phyloP scores from a whole-genome alignment of 2,113 vertebrate species.

The Kobus ellipsiprymnus region DNA sequence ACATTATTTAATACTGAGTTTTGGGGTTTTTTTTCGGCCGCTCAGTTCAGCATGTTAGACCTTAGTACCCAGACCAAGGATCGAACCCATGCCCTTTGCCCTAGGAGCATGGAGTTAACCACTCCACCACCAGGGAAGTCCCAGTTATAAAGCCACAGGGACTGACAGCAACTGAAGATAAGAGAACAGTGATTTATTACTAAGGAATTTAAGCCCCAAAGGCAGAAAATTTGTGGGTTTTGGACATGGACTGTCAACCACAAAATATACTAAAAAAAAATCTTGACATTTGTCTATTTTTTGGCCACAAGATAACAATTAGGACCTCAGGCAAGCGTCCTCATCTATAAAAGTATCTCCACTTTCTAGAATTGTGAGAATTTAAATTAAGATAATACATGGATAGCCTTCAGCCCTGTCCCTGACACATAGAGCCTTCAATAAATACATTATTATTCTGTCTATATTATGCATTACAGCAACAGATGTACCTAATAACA shows the following conservation, averaged over 20 bases:
- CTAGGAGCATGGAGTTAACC: not conserved
- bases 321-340: not conserved
- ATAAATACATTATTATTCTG: not conserved
- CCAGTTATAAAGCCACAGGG: not conserved
- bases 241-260: not conserved
- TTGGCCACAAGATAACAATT: not conserved
- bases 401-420: not conserved
- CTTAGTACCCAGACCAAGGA: not conserved
- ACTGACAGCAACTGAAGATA: not conserved
- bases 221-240: not conserved
- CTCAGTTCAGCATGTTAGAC: not conserved
- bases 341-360: not conserved
- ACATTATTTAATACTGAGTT: not conserved
- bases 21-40: not conserved
- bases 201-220: not conserved
- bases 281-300: not conserved
- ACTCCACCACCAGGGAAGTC: not conserved
- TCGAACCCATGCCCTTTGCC: not conserved
- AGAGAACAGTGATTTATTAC: not conserved
- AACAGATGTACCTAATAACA: not conserved
- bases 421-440: not conserved
- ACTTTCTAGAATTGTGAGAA: not conserved
- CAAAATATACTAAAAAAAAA: not conserved
- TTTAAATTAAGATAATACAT: not conserved
- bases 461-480: not conserved